Evolutionary conservation across 2,797 vertebrate species (phyloP), one percentile per base, ranked within the genome.

Genomic region (Knipowitschia caucasica): DNA sequence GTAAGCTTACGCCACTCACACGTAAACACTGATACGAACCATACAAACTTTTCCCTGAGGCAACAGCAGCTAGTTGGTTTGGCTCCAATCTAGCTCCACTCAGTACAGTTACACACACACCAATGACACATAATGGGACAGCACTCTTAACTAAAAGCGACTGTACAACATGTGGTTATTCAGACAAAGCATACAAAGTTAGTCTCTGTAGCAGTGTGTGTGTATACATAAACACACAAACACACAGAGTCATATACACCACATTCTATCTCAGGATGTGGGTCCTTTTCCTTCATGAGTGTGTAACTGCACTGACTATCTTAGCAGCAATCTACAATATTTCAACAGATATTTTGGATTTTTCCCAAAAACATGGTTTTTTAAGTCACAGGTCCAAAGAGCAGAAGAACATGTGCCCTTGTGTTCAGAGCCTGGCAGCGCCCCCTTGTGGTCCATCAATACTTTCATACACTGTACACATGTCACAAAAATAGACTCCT

Each of bases 21-120:
- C 71, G 55, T 65, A 66, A 81, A 86, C 80, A 82, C 64, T 58
- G 62, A 56, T 67, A 85, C 73, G 82, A 69, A 75, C 67, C 31
- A 80, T 78, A 84, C 78, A 84, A 82, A 79, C 78, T 46, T 76
- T 81, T 86, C 85, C 85, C 85, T 87, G 87, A 89, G 85, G 82
- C 82, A 80, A 80, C 72, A 81, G 84, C 83, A 63, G 56, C 66
- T 64, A 71, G 80, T 73, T 67, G 75, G 62, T 55, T 72, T 76
- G 68, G 65, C 49, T 63, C 75, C 75, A 79, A 77, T 64, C 63
- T 24, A 63, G 75, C 71, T 76, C 78, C 55, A 84, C 26, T 47
- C 44, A 47, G 45, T 30, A 14, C 27, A 30, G 27, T 47, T 47
- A 47, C 45, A 47, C 31, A 27, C 45, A 47, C 4, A 11, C 5